These are phyloP conservation scores for Xanthia togata DNA, from an alignment of 2,888 invertebrate species.

Conservation along the genomic window DNA sequence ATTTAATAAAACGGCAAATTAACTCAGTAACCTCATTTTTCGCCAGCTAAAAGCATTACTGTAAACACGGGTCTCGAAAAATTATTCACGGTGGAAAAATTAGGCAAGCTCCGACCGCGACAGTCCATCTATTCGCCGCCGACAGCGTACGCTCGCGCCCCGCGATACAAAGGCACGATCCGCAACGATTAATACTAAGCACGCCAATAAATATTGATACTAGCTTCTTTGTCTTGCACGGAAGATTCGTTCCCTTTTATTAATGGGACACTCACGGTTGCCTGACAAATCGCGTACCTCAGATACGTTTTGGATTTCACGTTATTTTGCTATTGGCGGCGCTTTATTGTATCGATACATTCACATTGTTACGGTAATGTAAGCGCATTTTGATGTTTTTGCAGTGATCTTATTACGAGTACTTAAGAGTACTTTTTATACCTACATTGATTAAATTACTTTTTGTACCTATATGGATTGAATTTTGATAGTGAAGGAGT, in stretches of 20 bases:
- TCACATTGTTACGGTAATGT: slow-evolving; percentile 50
- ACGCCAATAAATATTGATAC: slow-evolving; percentile 90
- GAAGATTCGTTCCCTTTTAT: slow-evolving; percentile 87
- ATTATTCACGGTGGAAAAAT: slow-evolving; percentile 84
- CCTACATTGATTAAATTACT: too few species aligned
- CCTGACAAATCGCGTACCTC: slow-evolving; percentile 83
- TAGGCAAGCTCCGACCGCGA: slow-evolving; percentile 83
- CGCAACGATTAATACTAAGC: slow-evolving; percentile 89
- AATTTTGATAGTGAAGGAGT: slow-evolving; percentile 4
- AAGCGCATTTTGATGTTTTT: slow-evolving; percentile 36
- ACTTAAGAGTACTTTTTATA: not conserved
- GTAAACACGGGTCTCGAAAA: slow-evolving; percentile 68
- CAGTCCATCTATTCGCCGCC: slow-evolving; percentile 85
- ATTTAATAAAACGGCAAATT: slow-evolving; percentile 42
- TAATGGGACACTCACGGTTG: slow-evolving; percentile 86
- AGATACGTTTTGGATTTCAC: slow-evolving; percentile 68
- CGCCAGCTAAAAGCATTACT: slow-evolving; percentile 30
- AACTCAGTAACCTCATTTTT: slow-evolving; percentile 38
- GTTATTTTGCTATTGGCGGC: slow-evolving; percentile 60
- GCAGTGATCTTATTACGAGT: slow-evolving; percentile 17
- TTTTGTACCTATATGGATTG: not conserved
- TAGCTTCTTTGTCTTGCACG: slow-evolving; percentile 88
- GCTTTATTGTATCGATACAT: slow-evolving; percentile 63
- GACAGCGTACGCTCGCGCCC: slow-evolving; percentile 70
- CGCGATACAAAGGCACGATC: slow-evolving; percentile 84